These are phyloP conservation scores for Drosophila yakuba DNA, from an alignment of 1,140 invertebrate species.

Conservation along the genomic window DNA sequence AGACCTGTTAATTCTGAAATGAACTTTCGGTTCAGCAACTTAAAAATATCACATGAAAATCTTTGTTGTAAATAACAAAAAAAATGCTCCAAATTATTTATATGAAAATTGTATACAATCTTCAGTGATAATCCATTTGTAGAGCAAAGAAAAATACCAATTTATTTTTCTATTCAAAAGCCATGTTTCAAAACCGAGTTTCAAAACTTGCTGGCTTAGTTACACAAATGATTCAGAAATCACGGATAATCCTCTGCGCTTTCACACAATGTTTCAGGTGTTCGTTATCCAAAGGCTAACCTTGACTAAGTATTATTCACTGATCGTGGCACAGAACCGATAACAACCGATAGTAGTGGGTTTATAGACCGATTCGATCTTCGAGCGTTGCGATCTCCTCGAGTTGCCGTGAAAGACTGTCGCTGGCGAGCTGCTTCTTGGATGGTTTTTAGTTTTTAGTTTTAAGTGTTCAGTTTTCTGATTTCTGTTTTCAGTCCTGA, in stretches of 20 bases:
- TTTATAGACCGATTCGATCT: conserved; percentile 44
- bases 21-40: neutral
- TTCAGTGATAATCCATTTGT: neutral
- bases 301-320: conserved; percentile 42
- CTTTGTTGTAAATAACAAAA: neutral
- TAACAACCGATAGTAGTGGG: conserved; percentile 52
- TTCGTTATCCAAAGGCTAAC: conserved; percentile 46
- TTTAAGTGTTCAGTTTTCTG: conserved; percentile 20
- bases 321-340: conserved; percentile 34
- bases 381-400: conserved; percentile 58
- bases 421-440: conserved; percentile 71
- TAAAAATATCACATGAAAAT: neutral
- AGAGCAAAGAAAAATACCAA: neutral
- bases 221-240: conserved; percentile 1
- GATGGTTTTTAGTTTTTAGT: conserved; percentile 80
- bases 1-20: neutral
- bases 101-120: neutral
- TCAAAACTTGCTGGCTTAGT: neutral
- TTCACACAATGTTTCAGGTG: conserved; percentile 5
- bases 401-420: conserved; percentile 77
- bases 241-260: conserved; percentile 11
- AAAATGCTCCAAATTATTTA: neutral
- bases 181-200: neutral
- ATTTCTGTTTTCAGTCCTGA: conserved; percentile 24
- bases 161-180: neutral